phyloP scores from a whole-genome alignment of 2,113 vertebrate genomes.

The Forbesichthys papilliferus region DNA sequence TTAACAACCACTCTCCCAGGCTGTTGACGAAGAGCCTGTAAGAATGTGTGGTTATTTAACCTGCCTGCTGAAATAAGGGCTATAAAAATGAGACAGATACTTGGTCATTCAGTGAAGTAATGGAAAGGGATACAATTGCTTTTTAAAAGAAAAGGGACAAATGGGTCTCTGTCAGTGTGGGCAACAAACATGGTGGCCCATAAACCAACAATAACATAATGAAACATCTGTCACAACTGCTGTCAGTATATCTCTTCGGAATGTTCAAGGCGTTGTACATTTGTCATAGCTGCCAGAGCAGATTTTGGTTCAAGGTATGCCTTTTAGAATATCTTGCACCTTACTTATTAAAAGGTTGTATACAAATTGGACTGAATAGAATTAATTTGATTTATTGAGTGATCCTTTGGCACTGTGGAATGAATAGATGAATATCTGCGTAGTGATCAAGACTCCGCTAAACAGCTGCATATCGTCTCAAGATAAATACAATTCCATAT shows the following conservation, averaged over 20 bases:
- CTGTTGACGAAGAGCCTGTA: background rate
- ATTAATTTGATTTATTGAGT: constrained; percentile 12
- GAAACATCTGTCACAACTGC: constrained; percentile 2
- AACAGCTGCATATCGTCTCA: background rate
- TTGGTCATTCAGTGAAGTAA: constrained; percentile 24
- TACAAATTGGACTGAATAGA: background rate
- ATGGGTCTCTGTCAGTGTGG: constrained; percentile 25
- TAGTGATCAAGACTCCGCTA: constrained; percentile 15
- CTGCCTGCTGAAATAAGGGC: constrained; percentile 22
- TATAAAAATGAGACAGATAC: constrained; percentile 20
- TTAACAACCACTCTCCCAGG: background rate
- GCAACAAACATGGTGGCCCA: constrained; percentile 4
- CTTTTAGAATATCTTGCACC: background rate
- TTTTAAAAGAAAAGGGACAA: constrained; percentile 17
- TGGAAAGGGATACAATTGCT: constrained; percentile 9
- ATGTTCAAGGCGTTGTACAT: constrained; percentile 2
- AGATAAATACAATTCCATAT: constrained; percentile 30
- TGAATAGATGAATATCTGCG: constrained; percentile 26
- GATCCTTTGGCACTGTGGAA: constrained; percentile 24
- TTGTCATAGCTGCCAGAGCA: background rate
- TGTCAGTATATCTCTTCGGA: constrained; percentile 1
- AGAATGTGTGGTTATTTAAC: constrained; percentile 15
- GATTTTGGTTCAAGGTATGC: background rate
- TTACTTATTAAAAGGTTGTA: constrained; percentile 26
- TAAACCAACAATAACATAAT: constrained; percentile 17